Evolutionary conservation across 2,113 vertebrate species (phyloP).

Genomic region (Cromileptes altivelis): DNA sequence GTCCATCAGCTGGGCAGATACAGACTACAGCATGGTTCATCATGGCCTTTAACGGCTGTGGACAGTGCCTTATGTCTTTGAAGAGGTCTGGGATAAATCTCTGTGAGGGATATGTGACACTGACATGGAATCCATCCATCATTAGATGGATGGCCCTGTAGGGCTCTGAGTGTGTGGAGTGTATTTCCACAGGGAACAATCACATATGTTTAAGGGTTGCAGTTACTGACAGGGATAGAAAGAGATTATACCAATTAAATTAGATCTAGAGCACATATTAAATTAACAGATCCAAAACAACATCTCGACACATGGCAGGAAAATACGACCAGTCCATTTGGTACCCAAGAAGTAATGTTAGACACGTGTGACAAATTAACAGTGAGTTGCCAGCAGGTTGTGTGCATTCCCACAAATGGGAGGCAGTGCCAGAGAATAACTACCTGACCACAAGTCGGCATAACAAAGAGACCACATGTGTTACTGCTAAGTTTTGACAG

Average conservation of each 20-base stretch:
- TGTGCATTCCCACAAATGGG: conserved; percentile 39
- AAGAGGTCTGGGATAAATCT: conserved; percentile 21
- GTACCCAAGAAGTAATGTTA: conserved; percentile 31
- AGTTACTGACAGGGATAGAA: conserved; percentile 10
- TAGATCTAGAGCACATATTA: conserved; percentile 8
- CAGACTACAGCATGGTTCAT: neutral
- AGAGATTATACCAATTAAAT: neutral
- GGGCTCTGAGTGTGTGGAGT: conserved; percentile 13
- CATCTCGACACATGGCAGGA: conserved; percentile 13
- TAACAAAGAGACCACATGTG: conserved; percentile 57
- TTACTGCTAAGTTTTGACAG: conserved; percentile 57
- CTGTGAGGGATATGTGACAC: conserved; percentile 27
- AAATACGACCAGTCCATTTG: conserved; percentile 10
- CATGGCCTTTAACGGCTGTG: conserved; percentile 20
- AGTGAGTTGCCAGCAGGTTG: conserved; percentile 29
- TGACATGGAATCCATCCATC: conserved; percentile 24
- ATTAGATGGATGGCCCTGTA: neutral
- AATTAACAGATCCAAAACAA: conserved; percentile 44
- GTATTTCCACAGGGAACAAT: conserved; percentile 19
- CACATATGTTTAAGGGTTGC: neutral
- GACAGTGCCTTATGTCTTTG: conserved; percentile 17
- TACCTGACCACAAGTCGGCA: conserved; percentile 43
- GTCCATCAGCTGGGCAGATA: conserved; percentile 42
- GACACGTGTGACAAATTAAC: conserved; percentile 70
- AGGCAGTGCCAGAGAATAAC: conserved; percentile 45